Percentiles rank a stretch among this genome's conserved stretches.
Evolutionary conservation across 2,888 invertebrate genomes (phyloP).

Genomic region (Erebia epiphron): DNA sequence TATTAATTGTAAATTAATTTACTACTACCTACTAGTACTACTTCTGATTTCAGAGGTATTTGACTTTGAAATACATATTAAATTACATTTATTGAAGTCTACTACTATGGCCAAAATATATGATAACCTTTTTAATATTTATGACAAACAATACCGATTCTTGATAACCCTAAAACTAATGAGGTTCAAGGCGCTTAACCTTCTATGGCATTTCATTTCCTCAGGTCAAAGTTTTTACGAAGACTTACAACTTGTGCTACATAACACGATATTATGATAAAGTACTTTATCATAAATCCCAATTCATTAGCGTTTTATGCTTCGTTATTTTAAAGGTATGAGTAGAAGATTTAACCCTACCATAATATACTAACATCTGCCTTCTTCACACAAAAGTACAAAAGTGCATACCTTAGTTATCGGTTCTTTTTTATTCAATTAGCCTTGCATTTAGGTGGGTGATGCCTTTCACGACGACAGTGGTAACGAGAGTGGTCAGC

Average conservation of each 20-base stretch:
- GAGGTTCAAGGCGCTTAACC: slow-evolving; percentile 17
- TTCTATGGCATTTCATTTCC: slow-evolving; percentile 1
- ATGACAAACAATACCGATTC: neutral
- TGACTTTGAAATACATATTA: no score
- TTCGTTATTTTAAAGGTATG: slow-evolving; percentile 1
- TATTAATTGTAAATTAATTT: no score
- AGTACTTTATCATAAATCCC: neutral
- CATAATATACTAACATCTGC: slow-evolving; percentile 41
- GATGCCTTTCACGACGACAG: slow-evolving; percentile 80
- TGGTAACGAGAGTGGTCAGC: slow-evolving; percentile 81
- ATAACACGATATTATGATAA: neutral
- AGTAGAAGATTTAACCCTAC: neutral
- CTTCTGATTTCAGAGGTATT: no score
- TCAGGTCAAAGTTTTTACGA: slow-evolving; percentile 3
- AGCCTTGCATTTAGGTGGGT: slow-evolving; percentile 79
- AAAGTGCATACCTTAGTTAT: slow-evolving; percentile 77
- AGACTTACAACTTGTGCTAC: neutral
- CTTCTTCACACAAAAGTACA: slow-evolving; percentile 57
- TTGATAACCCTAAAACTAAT: slow-evolving; percentile 8
- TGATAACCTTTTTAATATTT: no score
- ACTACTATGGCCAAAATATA: no score
- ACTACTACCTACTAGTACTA: no score
- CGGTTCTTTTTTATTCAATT: slow-evolving; percentile 81
- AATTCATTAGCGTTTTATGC: neutral
- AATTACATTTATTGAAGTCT: no score